A percentile compares a stretch with the other conserved stretches of the same genome.
phyloP scores from a whole-genome alignment of 1,140 invertebrate genomes.

The Drosophila aff. region DNA sequence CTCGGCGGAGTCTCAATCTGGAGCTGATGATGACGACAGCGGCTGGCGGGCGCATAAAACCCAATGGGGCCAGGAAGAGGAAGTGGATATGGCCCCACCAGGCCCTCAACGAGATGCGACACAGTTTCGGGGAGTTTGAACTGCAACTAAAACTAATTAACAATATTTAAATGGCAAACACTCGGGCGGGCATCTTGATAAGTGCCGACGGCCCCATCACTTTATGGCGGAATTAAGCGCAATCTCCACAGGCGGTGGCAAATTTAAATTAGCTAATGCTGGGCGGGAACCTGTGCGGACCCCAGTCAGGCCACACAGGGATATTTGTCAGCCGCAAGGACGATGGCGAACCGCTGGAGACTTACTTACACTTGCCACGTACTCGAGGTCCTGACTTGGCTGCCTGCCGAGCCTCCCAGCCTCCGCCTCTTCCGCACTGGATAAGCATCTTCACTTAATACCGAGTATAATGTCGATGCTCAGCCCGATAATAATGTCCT shows the following conservation, averaged over 20 bases:
- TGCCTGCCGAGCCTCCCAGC: constrained; percentile 19
- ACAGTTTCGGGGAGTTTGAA: constrained; percentile 24
- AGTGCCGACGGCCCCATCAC: constrained; percentile 58
- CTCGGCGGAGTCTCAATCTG: constrained; percentile 30
- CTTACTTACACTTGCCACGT: constrained; percentile 65
- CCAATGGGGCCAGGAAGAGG: constrained; percentile 28
- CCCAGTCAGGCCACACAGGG: constrained; percentile 42
- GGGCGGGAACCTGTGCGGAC: constrained; percentile 19
- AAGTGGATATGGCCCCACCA: constrained; percentile 8
- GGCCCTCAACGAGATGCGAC: constrained; percentile 6
- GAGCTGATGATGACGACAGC: constrained; percentile 58
- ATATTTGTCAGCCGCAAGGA: constrained; percentile 62
- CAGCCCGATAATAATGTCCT: constrained; percentile 76
- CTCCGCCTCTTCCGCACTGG: constrained; percentile 23
- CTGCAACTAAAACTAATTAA: constrained; percentile 70
- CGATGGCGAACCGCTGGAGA: constrained; percentile 23
- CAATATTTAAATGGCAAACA: constrained; percentile 75
- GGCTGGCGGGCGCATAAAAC: constrained; percentile 44
- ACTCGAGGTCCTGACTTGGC: constrained; percentile 38
- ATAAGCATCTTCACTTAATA: constrained; percentile 82
- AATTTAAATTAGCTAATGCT: constrained; percentile 80
- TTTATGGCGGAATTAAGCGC: constrained; percentile 69
- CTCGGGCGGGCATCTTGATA: constrained; percentile 61
- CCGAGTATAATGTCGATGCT: constrained; percentile 80
- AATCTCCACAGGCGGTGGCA: constrained; percentile 52